Base-by-base conservation (phyloP, 1,140 invertebrate genomes). In the Drosophila baimaii region DNA sequence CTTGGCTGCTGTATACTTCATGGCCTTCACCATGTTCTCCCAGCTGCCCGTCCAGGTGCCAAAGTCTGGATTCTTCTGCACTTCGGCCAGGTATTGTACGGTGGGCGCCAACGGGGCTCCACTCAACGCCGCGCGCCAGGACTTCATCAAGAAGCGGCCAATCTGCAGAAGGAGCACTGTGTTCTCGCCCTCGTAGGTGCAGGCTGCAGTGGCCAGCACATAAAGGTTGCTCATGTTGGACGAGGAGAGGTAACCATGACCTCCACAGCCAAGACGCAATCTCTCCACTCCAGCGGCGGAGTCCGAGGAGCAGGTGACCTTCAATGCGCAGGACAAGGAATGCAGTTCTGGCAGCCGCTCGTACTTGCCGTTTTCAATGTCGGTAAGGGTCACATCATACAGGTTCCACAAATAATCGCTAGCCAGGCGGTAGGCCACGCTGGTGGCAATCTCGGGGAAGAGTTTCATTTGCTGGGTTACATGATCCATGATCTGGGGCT, bases 131-230 rank as follows among this genome's bases (percentile, higher is more conserved):
- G 94, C 94, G 63, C 95, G 94, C 94, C 95, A 96, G 7, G 94
- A 93, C 92, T 97, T 97, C 52, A 96, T 94, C 27, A 97, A 92
- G 80, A 95, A 96, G 93, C 96, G 95, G 1, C 97, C 97, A 2
- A 97, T 97, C 93, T 99, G 98, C 7, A 98, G 93, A 19, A 97
- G 93, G 46, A 99, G 93, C 21, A 99, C 97, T 1, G 97, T 98
- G 90, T 99, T 98, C 93, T 99, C 98, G 3, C 98, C 98, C 93
- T 99, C 98, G 89, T 98, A 98, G 4, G 97, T 99, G 91, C 96
- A 97, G 46, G 96, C 95, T 12, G 97, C 97, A 1, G 96, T 96
- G 4, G 95, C 94, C 49, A 95, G 91, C 1, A 95, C 95, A 92
- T 98, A 98, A 6, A 96, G 95, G 46, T 94, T 93, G 25, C 97